phyloP scores from a whole-genome alignment of 2,113 vertebrate genomes.

The Python bivittatus region DNA sequence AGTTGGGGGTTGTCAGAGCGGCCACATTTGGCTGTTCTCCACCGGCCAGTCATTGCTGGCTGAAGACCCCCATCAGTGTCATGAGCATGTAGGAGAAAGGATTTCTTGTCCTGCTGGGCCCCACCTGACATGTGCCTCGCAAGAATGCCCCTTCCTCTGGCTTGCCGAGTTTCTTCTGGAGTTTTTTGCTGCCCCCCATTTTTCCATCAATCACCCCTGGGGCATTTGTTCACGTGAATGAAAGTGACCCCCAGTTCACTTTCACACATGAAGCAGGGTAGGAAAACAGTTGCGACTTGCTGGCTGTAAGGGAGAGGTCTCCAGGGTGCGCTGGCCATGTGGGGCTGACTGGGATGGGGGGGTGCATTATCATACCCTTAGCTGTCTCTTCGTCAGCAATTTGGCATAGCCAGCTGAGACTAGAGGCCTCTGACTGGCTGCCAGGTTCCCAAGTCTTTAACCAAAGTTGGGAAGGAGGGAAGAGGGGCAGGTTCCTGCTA shows the following conservation, averaged over 20 bases:
- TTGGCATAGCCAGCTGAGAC: neutral
- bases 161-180: neutral
- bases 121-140: no score
- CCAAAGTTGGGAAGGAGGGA: slow-evolving; percentile 5
- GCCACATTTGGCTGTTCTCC: no score
- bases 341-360: neutral
- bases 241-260: neutral
- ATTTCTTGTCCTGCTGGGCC: no score
- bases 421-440: neutral
- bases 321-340: no score
- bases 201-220: neutral
- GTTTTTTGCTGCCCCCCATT: neutral
- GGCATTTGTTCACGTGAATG: neutral
- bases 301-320: neutral
- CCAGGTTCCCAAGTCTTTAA: neutral
- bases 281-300: neutral
- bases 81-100: no score
- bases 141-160: neutral
- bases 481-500: neutral
- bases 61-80: no score
- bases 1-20: no score
- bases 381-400: slow-evolving; percentile 1
- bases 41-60: no score
- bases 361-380: neutral
- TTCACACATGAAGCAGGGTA: neutral